Evolutionary conservation across 2,888 invertebrate genomes (phyloP).

Genomic region (Habroteleia sp.): DNA sequence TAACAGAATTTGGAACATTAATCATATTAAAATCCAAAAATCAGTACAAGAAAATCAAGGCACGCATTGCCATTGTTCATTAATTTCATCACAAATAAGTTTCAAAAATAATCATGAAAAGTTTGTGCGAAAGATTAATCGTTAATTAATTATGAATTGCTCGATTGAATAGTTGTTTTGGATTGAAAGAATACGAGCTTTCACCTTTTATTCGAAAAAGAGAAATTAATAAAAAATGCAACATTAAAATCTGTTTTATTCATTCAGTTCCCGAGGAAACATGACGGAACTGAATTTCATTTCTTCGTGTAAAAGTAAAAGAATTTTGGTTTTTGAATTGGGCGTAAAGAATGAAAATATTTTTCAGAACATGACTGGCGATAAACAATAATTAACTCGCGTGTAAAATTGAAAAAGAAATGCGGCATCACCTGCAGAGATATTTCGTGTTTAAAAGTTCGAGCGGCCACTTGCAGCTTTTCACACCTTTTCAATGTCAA

Average conservation of each 20-base stretch:
- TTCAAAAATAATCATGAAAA: conserved; percentile 5
- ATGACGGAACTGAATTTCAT: too few species aligned
- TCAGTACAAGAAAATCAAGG: not conserved
- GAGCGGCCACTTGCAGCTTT: conserved; percentile 13
- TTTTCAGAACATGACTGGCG: too few species aligned
- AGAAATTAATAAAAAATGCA: conserved; percentile 27
- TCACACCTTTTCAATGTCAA: conserved; percentile 50
- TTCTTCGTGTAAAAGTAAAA: too few species aligned
- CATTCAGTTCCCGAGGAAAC: conserved; percentile 1
- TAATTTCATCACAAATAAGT: not conserved
- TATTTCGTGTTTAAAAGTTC: not conserved
- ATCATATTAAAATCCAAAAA: conserved; percentile 31
- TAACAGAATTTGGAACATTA: conserved; percentile 32
- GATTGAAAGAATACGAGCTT: conserved; percentile 39
- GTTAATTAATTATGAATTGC: conserved; percentile 26
- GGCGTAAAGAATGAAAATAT: too few species aligned
- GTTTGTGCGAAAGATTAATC: conserved; percentile 1
- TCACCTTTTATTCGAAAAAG: conserved; percentile 51
- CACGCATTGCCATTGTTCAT: too few species aligned
- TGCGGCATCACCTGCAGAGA: not conserved
- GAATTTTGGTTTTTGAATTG: too few species aligned
- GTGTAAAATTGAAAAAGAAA: not conserved
- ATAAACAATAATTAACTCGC: too few species aligned
- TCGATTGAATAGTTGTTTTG: conserved; percentile 6
- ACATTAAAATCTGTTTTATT: conserved; percentile 12